Evolutionary conservation across 2,113 vertebrate species (phyloP), one percentile per base, ranked within the genome.

Genomic region (Crotalus tigris): DNA sequence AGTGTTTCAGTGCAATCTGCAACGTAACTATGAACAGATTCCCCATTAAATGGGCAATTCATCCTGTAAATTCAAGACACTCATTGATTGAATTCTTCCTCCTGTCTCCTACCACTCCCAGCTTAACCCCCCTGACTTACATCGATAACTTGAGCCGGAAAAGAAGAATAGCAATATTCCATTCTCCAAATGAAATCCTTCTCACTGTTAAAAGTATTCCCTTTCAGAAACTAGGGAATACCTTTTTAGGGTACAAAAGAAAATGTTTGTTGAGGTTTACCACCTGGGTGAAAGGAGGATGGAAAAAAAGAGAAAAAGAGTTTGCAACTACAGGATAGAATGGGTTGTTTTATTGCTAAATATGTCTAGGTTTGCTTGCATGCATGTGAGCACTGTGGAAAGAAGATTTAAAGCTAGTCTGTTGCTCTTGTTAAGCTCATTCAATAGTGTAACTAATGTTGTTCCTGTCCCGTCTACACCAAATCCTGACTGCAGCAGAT

Each of bases 1-100:
- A 39, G 90, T 59, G 57, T 93, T 90, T 11, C 33, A 87, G 51
- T 92, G 85, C 89, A 92, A 94, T 95, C 94, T 94, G 51, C 21
- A 88, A 10, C 2, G 0, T 0, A 49, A 24, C 5, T 11, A 85
- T 13, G 54, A 85, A 81, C 44, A 59, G 49, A 49, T 54, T 90
- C 64, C 81, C 39, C 55, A 46, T 91, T 33, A 44, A 57, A 58
- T 24, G 29, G 23, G 26, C 15, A 23, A 51, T 15, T 85, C 11
- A 90, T n/a, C 21, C 21, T 17, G 44, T 5, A 61, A 58, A 53
- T 90, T 44, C n/a, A 54, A 88, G 24, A 23, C 19, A 51, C 3
- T 26, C n/a, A 4, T 21, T 15, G 29, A 21, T 61, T 44, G 33
- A 51, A 39, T 21, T 13, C 86, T 23, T 12, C 29, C 15, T 46